phyloP scores from a whole-genome alignment of 2,797 vertebrate species.

The Molossus alvarezi region DNA sequence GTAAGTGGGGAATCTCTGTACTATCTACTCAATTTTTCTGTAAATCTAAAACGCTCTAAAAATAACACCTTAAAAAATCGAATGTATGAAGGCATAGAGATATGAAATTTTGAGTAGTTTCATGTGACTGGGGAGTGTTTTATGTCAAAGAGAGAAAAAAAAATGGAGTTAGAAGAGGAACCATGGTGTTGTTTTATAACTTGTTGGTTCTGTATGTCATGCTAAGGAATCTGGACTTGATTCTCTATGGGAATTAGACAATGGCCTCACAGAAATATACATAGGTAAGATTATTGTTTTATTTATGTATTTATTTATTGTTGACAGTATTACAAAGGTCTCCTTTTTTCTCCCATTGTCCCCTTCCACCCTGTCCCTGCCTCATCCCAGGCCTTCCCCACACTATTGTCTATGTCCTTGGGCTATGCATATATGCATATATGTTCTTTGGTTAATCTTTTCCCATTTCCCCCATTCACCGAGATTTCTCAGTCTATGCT shows the following conservation, averaged over 20 bases:
- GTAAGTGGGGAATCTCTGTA: not conserved
- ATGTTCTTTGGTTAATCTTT: not conserved
- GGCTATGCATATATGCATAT: not conserved
- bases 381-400: not conserved
- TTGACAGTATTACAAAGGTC: not conserved
- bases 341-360: accelerated
- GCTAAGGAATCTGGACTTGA: slow-evolving; percentile 13
- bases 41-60: slow-evolving; percentile 22
- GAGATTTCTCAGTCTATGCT: not conserved
- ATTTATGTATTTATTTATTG: not conserved
- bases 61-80: not conserved
- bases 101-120: slow-evolving; percentile 69
- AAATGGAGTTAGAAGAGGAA: slow-evolving; percentile 53
- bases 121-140: not conserved
- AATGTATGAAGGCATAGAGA: slow-evolving; percentile 25
- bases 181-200: not conserved
- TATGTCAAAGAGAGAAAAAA: slow-evolving; percentile 10
- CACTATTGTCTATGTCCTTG: not conserved
- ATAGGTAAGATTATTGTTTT: not conserved
- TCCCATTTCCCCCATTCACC: not conserved
- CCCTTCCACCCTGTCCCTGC: not conserved
- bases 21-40: slow-evolving; percentile 2
- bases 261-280: slow-evolving; percentile 37
- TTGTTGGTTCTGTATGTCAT: not conserved
- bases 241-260: slow-evolving; percentile 14